A percentile compares a stretch with the other conserved stretches of the same genome.
Evolutionary conservation across 2,113 vertebrate genomes (phyloP).

Genomic region (Calypte anna): DNA sequence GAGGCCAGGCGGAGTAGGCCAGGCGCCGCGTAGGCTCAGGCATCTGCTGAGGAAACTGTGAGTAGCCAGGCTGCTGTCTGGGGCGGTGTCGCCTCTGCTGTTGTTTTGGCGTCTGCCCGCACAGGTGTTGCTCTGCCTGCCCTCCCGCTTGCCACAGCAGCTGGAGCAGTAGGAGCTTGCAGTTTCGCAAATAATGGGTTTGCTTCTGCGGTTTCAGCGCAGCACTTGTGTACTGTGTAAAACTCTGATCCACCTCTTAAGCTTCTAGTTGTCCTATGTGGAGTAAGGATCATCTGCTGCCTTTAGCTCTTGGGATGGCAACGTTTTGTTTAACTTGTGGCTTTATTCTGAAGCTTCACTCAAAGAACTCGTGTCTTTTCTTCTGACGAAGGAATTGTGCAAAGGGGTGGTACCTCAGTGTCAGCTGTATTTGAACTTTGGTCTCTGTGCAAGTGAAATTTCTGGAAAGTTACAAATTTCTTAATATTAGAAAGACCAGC

Average conservation of each 20-base stretch:
- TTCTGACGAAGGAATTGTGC: background rate
- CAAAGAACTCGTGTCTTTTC: background rate
- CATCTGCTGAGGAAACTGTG: background rate
- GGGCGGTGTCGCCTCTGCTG: background rate
- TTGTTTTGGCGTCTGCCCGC: background rate
- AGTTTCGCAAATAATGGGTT: background rate
- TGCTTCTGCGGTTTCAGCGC: rapidly evolving
- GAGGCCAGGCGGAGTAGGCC: background rate
- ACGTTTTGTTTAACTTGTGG: rapidly evolving
- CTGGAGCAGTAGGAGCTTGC: too few relatives aligned
- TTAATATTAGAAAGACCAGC: rapidly evolving
- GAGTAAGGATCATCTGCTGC: too few relatives aligned
- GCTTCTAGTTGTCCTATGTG: rapidly evolving
- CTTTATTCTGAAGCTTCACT: background rate
- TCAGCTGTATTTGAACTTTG: background rate
- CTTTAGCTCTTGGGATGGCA: background rate
- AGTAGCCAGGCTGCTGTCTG: background rate
- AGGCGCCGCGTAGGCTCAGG: background rate
- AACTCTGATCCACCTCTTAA: too few relatives aligned
- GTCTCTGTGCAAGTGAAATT: background rate
- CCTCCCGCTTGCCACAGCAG: rapidly evolving
- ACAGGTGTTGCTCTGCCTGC: background rate
- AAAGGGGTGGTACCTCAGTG: rapidly evolving
- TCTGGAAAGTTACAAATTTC: background rate
- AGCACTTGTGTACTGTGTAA: rapidly evolving